Evolutionary conservation across 1,140 invertebrate species (phyloP), one percentile per base, ranked within the genome.

Genomic region (Aphelinus atriplicis): DNA sequence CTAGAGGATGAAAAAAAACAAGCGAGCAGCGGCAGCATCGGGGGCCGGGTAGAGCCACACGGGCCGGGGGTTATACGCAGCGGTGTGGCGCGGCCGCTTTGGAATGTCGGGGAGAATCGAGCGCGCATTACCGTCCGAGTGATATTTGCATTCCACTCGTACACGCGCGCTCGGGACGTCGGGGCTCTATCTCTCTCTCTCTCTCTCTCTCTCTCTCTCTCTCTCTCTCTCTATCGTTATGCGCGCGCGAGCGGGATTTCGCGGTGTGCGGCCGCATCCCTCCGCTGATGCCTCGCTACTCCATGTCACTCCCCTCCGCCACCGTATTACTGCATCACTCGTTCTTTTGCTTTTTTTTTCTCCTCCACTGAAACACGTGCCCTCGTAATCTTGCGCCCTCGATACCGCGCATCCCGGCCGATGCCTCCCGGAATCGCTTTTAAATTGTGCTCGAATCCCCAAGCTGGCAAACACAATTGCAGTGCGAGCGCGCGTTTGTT

Each of bases 101-200:
- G 26, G 26, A 26, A 26, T 26, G 26, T 26, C 26, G 75, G 78
- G 80, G 77, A 80, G 79, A 81, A 84, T 82, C 57, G 84, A 85
- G 83, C 84, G 82, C 82, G 80, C 84, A 86, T 87, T 87, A 86
- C 82, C 83, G 79, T 73, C 82, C 82, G 80, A 83, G 79, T 81
- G 82, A 85, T 87, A 84, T 87, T 87, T 87, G 86, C 85, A 84
- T 85, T 87, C 79, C 84, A 84, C 85, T 87, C 81, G 81, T 83
- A 79, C 57, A 73, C 77, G 79, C 67, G 79, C 79, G 79, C 79
- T 76, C 75, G 66, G 73, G n/a, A 9, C 67, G 64, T 26, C 77
- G 76, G 71, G 74, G 79, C 72, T 26, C 51, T 53, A 0, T 53
- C 62, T 78, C 26, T 53, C 4, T 53, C 51, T 53, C 51, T 53